Conservation (phyloP, 2,888 invertebrate genomes). For the Helleia helle region DNA sequence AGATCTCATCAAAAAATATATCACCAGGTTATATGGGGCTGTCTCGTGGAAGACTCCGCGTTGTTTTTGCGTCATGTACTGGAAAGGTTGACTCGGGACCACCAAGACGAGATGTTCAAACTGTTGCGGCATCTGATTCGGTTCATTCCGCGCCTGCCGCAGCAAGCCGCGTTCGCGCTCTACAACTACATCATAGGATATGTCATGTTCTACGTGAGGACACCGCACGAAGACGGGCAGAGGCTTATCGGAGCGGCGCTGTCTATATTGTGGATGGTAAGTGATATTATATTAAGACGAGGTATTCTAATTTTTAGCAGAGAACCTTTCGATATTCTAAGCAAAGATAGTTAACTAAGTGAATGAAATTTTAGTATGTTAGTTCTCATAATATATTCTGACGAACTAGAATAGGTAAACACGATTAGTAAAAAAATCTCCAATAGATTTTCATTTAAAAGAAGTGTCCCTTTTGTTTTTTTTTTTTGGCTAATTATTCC, state of each 20-base stretch:
- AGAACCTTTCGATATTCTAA: too few relatives aligned
- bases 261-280: conserved; percentile 96
- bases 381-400: too few relatives aligned
- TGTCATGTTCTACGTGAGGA: conserved; percentile 98
- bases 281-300: too few relatives aligned
- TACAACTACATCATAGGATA: conserved; percentile 99
- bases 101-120: conserved; percentile 96
- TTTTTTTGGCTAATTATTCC: too few relatives aligned
- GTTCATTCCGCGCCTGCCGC: conserved; percentile 93
- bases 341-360: too few relatives aligned
- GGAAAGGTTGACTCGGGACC: conserved; percentile 94
- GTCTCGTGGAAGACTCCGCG: conserved; percentile 97
- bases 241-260: conserved; percentile 95
- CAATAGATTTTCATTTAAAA: too few relatives aligned
- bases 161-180: conserved; percentile 97
- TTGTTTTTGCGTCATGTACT: conserved; percentile 95
- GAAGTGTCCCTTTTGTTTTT: too few relatives aligned
- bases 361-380: too few relatives aligned
- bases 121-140: conserved; percentile 91
- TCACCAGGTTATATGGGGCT: conserved; percentile 94
- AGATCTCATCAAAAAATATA: too few relatives aligned
- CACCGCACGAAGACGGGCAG: conserved; percentile 96
- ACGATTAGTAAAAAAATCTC: too few relatives aligned
- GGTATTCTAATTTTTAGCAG: too few relatives aligned
- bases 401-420: too few relatives aligned